Evolutionary conservation across 2,113 vertebrate species (phyloP).

Genomic region (Lethenteron reissneri): DNA sequence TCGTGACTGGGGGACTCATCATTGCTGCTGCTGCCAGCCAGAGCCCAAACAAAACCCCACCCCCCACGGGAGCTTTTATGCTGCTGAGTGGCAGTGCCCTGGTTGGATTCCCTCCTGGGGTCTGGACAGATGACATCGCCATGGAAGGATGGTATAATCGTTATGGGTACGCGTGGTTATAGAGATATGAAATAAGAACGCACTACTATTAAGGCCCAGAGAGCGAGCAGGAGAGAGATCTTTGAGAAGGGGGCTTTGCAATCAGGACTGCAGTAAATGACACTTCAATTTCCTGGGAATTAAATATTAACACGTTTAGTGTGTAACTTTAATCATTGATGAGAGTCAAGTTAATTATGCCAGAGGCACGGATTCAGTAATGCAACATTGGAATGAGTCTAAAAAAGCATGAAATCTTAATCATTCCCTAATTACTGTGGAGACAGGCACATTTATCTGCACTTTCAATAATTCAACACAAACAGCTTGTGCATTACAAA

Average conservation of each 20-base stretch:
- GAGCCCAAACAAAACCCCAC: too few species aligned
- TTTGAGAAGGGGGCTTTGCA: background rate
- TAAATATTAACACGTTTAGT: conserved; percentile 35
- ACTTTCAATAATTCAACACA: conserved; percentile 19
- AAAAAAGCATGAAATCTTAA: conserved; percentile 28
- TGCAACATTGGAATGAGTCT: conserved; percentile 28
- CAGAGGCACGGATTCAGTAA: conserved; percentile 16
- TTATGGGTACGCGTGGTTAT: too few species aligned
- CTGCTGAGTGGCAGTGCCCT: too few species aligned
- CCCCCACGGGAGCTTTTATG: too few species aligned
- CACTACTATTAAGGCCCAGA: too few species aligned
- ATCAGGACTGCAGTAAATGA: conserved; percentile 19
- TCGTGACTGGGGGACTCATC: too few species aligned
- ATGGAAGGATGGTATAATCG: too few species aligned
- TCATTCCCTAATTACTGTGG: conserved; percentile 34
- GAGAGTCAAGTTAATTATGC: conserved; percentile 34
- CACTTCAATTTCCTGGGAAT: conserved; percentile 40
- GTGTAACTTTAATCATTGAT: conserved; percentile 48
- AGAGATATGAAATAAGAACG: too few species aligned
- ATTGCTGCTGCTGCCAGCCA: too few species aligned
- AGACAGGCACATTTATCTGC: conserved; percentile 27
- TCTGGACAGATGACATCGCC: too few species aligned
- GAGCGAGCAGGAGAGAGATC: too few species aligned
- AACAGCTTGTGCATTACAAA: conserved; percentile 14
- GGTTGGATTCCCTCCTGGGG: too few species aligned